Base-by-base conservation (phyloP, 2,888 invertebrate species). In the Agrotis segetum region DNA sequence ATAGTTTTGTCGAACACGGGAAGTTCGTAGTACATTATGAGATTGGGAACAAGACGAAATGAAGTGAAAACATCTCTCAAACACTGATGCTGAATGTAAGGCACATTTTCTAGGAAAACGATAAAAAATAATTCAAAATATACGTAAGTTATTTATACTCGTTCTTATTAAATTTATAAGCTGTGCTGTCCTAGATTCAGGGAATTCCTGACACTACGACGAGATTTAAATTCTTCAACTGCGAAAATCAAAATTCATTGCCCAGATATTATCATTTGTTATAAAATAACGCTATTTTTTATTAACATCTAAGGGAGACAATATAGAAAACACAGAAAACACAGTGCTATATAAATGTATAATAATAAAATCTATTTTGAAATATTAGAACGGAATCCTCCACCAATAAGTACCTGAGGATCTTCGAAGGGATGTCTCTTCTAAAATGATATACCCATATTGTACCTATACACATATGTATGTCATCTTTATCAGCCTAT, bases 81-180 rank as follows among this genome's bases (percentile, higher is more conserved):
- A 49, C 40, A 64, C 56, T n/a, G n/a, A n/a, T n/a, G n/a, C n/a
- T n/a, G n/a, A n/a, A n/a, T n/a, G n/a, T n/a, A n/a, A n/a, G n/a
- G n/a, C n/a, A n/a, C n/a, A n/a, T n/a, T n/a, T 71, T 75, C 40
- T 17, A 49, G 44, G 49, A 73, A 73, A 52, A 66, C 21, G 21
- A 11, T 65, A 82, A 70, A 76, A 81, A 80, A 65, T 3, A 24
- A 64, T 69, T 71, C 58, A 59, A 67, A 66, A 58, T 52, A 52
- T 34, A 53, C 11, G 13, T 49, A 61, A 52, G 65, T 81, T 83
- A 80, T 80, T 79, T 81, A 81, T 78, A 71, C 60, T 34, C 52
- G 75, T 69, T 77, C 77, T 82, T 85, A 80, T 77, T 76, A 80
- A 68, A 85, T 80, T 80, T 82, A 85, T 79, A 82, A 67, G 75